These are phyloP conservation scores for Phylloscopus whistleri DNA, from an alignment of 2,113 vertebrate species.

Conservation along the genomic window DNA sequence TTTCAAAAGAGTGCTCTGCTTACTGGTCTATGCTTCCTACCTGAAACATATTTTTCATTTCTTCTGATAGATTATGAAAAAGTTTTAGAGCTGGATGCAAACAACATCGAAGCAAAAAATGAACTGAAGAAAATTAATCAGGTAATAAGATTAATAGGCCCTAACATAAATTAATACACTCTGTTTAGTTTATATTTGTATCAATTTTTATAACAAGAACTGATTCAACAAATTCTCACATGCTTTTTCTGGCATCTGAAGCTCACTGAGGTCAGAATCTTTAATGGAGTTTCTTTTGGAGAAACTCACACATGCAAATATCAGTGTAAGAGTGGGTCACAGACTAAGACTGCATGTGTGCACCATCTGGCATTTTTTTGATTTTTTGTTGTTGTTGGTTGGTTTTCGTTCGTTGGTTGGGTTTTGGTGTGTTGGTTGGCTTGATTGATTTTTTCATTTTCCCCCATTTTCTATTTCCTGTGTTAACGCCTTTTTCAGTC, in stretches of 20 bases:
- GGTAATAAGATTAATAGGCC: conserved; percentile 64
- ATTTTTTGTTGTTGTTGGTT: not conserved
- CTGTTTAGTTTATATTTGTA: not conserved
- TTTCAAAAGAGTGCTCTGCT: not conserved
- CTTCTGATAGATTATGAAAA: conserved; percentile 85
- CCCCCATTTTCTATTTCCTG: not conserved
- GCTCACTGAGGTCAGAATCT: not conserved
- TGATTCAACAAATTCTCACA: not conserved
- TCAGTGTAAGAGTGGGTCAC: not conserved
- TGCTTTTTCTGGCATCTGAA: not conserved
- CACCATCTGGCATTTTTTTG: not conserved
- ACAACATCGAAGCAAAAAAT: conserved; percentile 84
- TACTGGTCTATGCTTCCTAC: not conserved
- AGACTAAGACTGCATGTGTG: not conserved
- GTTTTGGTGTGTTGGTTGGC: not conserved
- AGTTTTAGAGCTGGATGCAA: conserved; percentile 84
- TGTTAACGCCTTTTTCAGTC: not conserved
- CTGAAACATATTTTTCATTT: not conserved
- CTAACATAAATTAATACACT: not conserved
- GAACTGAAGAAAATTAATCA: conserved; percentile 86
- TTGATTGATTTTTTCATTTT: not conserved
- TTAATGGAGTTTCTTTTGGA: not conserved
- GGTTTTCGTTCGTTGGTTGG: not conserved
- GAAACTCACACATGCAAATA: not conserved
- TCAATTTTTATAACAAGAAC: not conserved